Percentiles rank a stretch among this genome's conserved stretches.
Evolutionary conservation across 2,888 invertebrate species (phyloP).

Genomic region (Steromphala cineraria): DNA sequence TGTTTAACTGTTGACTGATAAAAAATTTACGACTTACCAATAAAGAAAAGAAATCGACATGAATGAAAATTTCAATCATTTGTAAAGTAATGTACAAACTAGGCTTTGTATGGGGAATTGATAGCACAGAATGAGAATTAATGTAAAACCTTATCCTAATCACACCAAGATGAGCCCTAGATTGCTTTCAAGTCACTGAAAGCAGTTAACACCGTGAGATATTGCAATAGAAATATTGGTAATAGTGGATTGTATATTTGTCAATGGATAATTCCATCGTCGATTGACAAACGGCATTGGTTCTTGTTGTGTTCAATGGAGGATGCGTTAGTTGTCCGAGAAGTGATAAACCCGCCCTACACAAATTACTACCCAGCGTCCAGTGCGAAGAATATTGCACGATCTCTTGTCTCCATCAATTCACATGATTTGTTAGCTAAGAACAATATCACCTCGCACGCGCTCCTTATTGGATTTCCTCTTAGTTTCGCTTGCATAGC

Average conservation of each 20-base stretch:
- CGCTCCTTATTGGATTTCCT: conserved; percentile 14
- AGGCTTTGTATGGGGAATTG: not conserved
- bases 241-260: conserved; percentile 12
- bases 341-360: too few species aligned
- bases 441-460: conserved; percentile 18
- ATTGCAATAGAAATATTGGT: not conserved
- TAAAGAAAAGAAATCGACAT: too few species aligned
- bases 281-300: not conserved
- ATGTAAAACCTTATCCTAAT: not conserved
- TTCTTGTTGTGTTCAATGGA: not conserved
- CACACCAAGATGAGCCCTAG: not conserved
- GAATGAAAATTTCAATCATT: too few species aligned
- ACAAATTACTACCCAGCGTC: too few species aligned
- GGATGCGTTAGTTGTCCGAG: too few species aligned
- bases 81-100: not conserved
- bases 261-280: not conserved
- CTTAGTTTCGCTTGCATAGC: not conserved
- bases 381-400: too few species aligned
- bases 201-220: not conserved
- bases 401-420: not conserved
- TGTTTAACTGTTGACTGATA: too few species aligned
- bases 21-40: too few species aligned
- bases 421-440: conserved; percentile 9
- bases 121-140: not conserved
- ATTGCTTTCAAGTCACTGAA: conserved; percentile 4